Evolutionary conservation across 2,113 vertebrate species (phyloP), one percentile per base, ranked within the genome.

Genomic region (Urocitellus parryii): DNA sequence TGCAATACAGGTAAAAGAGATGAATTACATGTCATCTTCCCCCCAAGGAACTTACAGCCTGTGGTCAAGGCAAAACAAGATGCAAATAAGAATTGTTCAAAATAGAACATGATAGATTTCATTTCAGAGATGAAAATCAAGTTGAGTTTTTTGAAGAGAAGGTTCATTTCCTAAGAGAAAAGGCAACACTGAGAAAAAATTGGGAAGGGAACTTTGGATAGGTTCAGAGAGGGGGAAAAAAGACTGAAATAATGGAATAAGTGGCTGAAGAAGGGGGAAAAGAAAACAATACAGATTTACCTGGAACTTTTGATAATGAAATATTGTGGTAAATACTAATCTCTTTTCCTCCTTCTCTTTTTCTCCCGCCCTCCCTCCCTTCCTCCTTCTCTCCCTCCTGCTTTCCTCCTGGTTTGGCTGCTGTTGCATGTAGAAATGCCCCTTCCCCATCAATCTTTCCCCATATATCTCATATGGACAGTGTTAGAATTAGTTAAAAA

Each of bases 401-500:
- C 17, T 9, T 76, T 85, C n/a, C 42, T 48, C 25, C 25, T 22
- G 24, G 48, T 83, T 79, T 86, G 16, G 25, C 79, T 70, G 17
- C n/a, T 8, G 11, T 91, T 61, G 58, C 12, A 58, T 42, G 17
- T 37, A 85, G 45, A 89, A 4, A 74, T 1, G n/a, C 9, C 1
- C 22, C 42, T 88, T 65, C 29, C 32, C 4, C 58, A 16, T 58
- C 34, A 24, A 65, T 94, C 67, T 63, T 61, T 76, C 83, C 27
- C n/a, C n/a, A 85, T 3, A 10, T 70, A 37, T 83, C 63, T 94
- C 42, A 83, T 42, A 93, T 13, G 20, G 73, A 81, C 78, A 93
- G 76, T 82, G n/a, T 48, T 61, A 77, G 22, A 67, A 77, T 92
- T 95, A 82, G 13, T 45, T 45, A 8, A 45, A 92, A 96, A 96